Percentiles rank a stretch among this genome's conserved stretches.
phyloP scores from a whole-genome alignment of 2,113 vertebrate genomes.

The Plectropomus leopardus region DNA sequence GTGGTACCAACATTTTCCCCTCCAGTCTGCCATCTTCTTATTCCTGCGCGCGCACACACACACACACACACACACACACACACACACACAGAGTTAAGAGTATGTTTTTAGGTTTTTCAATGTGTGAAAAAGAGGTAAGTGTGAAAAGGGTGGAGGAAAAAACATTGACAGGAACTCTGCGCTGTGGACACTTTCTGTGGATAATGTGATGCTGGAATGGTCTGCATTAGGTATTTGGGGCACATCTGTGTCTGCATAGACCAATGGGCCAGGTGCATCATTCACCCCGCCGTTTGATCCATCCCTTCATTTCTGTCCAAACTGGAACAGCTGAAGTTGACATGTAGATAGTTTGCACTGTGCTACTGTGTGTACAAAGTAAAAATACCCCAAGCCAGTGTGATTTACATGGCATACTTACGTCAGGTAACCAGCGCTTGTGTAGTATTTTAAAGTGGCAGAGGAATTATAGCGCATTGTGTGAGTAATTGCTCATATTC shows the following conservation, averaged over 20 bases:
- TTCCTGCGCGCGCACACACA: no score
- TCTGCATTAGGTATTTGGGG: conserved; percentile 54
- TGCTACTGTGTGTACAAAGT: neutral
- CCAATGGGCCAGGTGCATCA: conserved; percentile 54
- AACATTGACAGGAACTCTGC: conserved; percentile 20
- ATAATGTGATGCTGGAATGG: conserved; percentile 61
- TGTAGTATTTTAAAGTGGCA: neutral
- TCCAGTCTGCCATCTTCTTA: no score
- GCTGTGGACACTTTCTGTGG: conserved; percentile 38
- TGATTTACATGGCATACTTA: conserved; percentile 23
- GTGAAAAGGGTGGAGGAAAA: neutral
- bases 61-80: no score
- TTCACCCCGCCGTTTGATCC: conserved; percentile 49
- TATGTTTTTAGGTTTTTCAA: conserved; percentile 36
- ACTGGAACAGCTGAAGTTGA: conserved; percentile 47
- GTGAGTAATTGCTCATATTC: conserved; percentile 12
- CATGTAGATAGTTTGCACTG: conserved; percentile 34
- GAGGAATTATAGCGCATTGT: neutral
- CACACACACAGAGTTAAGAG: neutral
- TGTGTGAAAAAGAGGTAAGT: conserved; percentile 8
- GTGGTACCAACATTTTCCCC: no score
- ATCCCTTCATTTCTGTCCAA: conserved; percentile 53
- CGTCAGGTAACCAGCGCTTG: neutral
- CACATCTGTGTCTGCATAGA: conserved; percentile 61
- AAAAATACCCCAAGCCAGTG: conserved; percentile 26